Evolutionary conservation across 2,113 vertebrate genomes (phyloP).

Genomic region (Neodon shergylaensis): DNA sequence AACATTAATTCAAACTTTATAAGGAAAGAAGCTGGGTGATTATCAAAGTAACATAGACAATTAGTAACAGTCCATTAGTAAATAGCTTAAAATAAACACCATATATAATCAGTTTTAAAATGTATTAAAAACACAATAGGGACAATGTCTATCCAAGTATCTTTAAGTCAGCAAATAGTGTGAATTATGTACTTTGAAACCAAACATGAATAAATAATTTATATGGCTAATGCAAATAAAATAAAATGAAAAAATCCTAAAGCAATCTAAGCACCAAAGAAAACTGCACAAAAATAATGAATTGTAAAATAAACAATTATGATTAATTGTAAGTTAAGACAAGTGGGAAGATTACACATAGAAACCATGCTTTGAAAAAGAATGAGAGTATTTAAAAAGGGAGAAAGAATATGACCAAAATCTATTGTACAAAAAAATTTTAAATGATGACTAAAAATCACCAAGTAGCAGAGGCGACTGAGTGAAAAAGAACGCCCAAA

Average conservation of each 20-base stretch:
- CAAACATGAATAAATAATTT: conserved; percentile 54
- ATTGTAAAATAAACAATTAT: conserved; percentile 48
- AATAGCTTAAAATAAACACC: conserved; percentile 43
- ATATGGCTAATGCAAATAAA: conserved; percentile 53
- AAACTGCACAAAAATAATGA: conserved; percentile 55
- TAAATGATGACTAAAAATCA: not conserved
- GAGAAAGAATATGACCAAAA: not conserved
- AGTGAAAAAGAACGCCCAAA: conserved; percentile 87
- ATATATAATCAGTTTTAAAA: not conserved
- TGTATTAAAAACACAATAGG: not conserved
- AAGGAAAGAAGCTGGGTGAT: conserved; percentile 2
- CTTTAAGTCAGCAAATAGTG: not conserved
- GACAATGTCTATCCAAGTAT: not conserved
- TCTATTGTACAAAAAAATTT: not conserved
- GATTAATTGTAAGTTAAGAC: conserved; percentile 70
- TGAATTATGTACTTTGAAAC: conserved; percentile 36
- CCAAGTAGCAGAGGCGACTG: conserved; percentile 82
- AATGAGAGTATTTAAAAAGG: conserved; percentile 78
- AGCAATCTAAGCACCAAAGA: conserved; percentile 48
- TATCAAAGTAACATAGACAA: conserved; percentile 32
- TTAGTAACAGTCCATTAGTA: not conserved
- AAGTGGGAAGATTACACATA: conserved; percentile 58
- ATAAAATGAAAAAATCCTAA: conserved; percentile 52
- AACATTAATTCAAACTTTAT: conserved; percentile 19
- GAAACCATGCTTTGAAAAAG: conserved; percentile 71